Percentiles rank a stretch among this genome's conserved stretches.
Conservation (phyloP, 2,113 vertebrate species). For the Pterophyllum scalare region DNA sequence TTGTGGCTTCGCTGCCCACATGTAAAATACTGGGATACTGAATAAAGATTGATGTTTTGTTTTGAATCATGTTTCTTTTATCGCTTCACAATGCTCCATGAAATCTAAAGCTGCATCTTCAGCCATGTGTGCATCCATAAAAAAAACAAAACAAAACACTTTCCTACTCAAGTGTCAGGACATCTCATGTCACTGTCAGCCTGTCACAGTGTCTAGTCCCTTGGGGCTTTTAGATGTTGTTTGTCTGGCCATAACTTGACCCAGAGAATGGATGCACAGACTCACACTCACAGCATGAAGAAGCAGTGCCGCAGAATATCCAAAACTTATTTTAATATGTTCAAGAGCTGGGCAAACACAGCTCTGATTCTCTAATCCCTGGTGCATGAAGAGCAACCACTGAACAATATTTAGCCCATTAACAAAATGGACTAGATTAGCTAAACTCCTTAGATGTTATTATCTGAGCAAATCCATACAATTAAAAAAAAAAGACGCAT, state of each 20-base stretch:
- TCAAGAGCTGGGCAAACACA: not conserved
- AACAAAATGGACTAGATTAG: not conserved
- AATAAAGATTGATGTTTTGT: constrained; percentile 16
- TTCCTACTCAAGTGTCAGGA: constrained; percentile 31
- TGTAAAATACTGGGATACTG: not conserved
- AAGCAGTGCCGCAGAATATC: not conserved
- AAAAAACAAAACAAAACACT: no score
- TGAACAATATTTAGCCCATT: not conserved
- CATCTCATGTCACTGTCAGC: constrained; percentile 34
- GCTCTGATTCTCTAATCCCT: not conserved
- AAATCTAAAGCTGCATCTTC: constrained; percentile 15
- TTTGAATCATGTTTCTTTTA: constrained; percentile 1
- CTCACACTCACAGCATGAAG: not conserved
- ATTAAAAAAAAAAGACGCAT: not conserved
- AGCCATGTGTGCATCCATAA: not conserved
- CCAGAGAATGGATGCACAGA: not conserved
- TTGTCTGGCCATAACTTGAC: constrained; percentile 35
- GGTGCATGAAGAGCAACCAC: not conserved
- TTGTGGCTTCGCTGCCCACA: not conserved
- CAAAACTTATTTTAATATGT: not conserved
- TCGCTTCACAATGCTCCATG: constrained; percentile 9
- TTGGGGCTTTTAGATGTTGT: constrained; percentile 11
- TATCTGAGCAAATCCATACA: not conserved
- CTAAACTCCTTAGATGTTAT: not conserved
- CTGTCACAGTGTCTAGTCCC: constrained; percentile 12